These are phyloP conservation scores for Mus caroli DNA, from an alignment of 2,797 vertebrate species.

Conservation along the genomic window DNA sequence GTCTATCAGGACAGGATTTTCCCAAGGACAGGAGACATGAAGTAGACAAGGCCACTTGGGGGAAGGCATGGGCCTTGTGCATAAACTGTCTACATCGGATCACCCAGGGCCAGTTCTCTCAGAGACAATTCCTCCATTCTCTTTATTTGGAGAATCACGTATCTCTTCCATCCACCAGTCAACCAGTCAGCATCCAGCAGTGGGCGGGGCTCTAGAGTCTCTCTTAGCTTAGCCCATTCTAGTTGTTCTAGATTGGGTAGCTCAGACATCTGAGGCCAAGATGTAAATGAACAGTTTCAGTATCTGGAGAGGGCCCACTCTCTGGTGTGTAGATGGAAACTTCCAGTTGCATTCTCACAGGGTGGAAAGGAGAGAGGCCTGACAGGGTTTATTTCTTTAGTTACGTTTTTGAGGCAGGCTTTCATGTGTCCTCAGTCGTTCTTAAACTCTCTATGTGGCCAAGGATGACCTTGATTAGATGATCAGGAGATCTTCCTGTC, in stretches of 20 bases:
- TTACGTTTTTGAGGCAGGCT: neutral
- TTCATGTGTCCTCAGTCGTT: neutral
- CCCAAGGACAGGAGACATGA: neutral
- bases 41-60: neutral
- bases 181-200: neutral
- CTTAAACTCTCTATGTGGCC: neutral
- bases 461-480: neutral
- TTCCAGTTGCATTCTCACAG: neutral
- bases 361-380: neutral
- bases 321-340: neutral
- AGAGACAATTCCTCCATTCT: neutral
- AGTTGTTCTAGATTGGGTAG: too few relatives aligned
- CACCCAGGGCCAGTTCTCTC: neutral
- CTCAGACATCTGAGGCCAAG: neutral
- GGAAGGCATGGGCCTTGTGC: rapidly evolving
- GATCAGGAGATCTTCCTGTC: neutral
- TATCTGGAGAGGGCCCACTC: neutral
- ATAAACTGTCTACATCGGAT: neutral
- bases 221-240: neutral
- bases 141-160: neutral
- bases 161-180: neutral
- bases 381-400: neutral
- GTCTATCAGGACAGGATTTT: neutral
- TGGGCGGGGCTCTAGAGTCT: neutral
- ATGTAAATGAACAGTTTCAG: too few relatives aligned